phyloP scores from a whole-genome alignment of 2,797 vertebrate species.

The Natrix natrix region DNA sequence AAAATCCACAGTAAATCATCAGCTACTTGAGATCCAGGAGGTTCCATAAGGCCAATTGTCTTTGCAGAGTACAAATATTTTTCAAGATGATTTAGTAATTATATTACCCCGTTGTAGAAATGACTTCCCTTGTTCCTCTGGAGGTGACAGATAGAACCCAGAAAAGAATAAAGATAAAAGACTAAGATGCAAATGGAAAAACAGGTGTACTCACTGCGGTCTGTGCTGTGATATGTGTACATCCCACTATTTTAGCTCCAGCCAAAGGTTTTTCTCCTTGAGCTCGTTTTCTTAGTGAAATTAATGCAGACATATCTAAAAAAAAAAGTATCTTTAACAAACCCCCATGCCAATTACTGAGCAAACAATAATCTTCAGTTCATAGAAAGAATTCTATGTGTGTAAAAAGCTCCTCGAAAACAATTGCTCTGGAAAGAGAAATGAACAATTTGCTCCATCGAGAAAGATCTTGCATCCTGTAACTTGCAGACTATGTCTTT shows the following conservation, averaged over 20 bases:
- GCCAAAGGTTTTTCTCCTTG: constrained; percentile 97
- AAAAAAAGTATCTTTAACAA: constrained; percentile 58
- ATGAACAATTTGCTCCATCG: not conserved
- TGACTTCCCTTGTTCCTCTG: not conserved
- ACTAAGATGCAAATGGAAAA: not conserved
- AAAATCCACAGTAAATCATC: not conserved
- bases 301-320: constrained; percentile 97
- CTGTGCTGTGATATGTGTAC: constrained; percentile 98
- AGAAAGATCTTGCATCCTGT: not conserved
- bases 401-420: not conserved
- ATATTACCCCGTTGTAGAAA: not conserved
- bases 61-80: not conserved
- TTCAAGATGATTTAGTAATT: fast-evolving
- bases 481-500: not conserved
- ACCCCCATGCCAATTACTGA: constrained; percentile 21
- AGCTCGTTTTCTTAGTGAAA: constrained; percentile 96
- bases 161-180: not conserved
- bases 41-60: fast-evolving
- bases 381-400: not conserved
- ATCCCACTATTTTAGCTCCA: constrained; percentile 96
- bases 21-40: not conserved
- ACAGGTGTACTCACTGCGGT: constrained; percentile 83
- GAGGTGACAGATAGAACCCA: not conserved
- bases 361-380: not conserved
- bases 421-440: not conserved